A percentile compares a stretch with the other conserved stretches of the same genome.
Conservation (phyloP, 2,113 vertebrate species). For the Aphelocoma coerulescens region DNA sequence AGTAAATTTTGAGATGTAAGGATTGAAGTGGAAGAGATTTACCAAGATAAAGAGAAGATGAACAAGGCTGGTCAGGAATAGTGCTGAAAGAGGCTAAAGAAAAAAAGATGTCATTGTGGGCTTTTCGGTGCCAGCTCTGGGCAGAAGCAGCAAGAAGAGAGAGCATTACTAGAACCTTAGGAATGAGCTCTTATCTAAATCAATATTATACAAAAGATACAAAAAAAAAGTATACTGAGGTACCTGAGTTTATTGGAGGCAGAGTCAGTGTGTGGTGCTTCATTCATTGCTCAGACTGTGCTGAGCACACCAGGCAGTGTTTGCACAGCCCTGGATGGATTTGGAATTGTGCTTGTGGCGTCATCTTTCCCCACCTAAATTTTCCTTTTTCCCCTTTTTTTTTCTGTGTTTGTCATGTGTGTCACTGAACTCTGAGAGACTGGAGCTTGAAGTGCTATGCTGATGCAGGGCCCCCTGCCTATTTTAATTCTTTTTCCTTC, state of each 20-base stretch:
- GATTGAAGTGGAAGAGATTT: background rate
- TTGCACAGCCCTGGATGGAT: background rate
- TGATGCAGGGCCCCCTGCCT: background rate
- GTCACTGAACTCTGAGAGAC: background rate
- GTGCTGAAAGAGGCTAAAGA: background rate
- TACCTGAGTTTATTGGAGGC: background rate
- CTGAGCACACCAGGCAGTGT: background rate
- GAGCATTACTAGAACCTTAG: background rate
- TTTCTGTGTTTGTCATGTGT: background rate
- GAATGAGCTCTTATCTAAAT: background rate
- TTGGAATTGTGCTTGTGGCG: background rate
- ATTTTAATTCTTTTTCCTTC: background rate
- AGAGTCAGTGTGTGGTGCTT: background rate
- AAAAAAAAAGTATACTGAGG: rapidly evolving
- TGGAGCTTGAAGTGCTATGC: background rate
- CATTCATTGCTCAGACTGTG: background rate
- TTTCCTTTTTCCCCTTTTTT: background rate
- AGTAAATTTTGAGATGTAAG: background rate
- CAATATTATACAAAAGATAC: background rate
- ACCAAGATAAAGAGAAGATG: background rate
- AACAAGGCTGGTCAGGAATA: background rate
- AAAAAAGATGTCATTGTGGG: background rate
- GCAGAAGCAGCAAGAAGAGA: background rate
- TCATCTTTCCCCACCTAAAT: background rate
- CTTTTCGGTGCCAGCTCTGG: background rate